Conservation (phyloP, 2,113 vertebrate species). For the Chauna torquata region DNA sequence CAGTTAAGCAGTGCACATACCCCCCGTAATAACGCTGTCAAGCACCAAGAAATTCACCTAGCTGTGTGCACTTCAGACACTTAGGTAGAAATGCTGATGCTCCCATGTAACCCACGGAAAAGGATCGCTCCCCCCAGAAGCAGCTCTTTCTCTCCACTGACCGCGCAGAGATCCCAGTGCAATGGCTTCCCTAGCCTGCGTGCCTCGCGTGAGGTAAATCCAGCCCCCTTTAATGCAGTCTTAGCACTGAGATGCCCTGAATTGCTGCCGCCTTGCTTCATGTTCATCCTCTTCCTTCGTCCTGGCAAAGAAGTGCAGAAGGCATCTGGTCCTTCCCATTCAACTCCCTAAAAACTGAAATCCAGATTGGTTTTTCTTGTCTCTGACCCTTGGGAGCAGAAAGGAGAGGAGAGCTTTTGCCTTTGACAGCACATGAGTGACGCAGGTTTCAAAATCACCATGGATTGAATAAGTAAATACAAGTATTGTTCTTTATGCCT, state of each 20-base stretch:
- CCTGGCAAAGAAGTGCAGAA: background rate
- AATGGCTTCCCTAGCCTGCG: background rate
- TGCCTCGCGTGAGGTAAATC: background rate
- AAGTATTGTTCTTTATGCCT: conserved; percentile 64
- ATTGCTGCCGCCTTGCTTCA: background rate
- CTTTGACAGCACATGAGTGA: background rate
- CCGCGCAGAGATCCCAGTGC: background rate
- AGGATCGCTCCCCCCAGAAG: background rate
- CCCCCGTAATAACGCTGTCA: fast-evolving
- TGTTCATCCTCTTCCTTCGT: background rate
- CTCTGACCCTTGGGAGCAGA: background rate
- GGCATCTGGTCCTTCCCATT: background rate
- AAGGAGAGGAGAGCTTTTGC: background rate
- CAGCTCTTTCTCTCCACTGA: background rate
- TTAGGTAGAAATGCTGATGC: background rate
- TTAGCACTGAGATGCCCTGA: background rate
- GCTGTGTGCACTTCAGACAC: background rate
- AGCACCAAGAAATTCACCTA: background rate
- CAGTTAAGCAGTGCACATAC: background rate
- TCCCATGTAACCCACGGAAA: background rate
- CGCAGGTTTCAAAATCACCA: conserved; percentile 10
- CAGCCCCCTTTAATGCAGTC: background rate
- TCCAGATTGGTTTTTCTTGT: background rate
- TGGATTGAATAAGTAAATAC: conserved; percentile 30
- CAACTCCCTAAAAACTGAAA: background rate